A percentile compares a stretch with the other conserved stretches of the same genome.
phyloP scores from a whole-genome alignment of 2,888 invertebrate genomes.

The Metopia argyrocephala region DNA sequence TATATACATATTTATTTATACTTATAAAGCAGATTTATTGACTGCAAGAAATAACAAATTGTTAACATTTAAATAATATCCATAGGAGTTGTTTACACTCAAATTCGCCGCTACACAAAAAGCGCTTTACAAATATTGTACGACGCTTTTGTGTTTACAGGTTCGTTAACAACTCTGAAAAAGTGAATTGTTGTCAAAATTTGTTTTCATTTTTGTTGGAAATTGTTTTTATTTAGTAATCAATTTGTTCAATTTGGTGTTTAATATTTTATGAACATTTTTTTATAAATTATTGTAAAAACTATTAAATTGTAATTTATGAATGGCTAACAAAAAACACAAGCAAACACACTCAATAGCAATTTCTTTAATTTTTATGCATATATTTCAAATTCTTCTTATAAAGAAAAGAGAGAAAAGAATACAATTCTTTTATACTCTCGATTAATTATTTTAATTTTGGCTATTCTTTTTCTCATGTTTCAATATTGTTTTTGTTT shows the following conservation, averaged over 20 bases:
- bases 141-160: background rate
- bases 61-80: background rate
- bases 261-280: too few relatives aligned
- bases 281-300: too few relatives aligned
- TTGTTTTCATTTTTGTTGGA: background rate
- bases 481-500: conserved; percentile 17
- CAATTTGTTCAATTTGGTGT: too few relatives aligned
- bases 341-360: conserved; percentile 29
- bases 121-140: background rate
- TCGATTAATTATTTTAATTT: conserved; percentile 23
- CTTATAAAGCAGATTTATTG: too few relatives aligned
- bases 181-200: background rate
- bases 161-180: background rate
- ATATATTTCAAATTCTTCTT: background rate
- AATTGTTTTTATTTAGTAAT: background rate
- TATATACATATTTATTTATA: too few relatives aligned
- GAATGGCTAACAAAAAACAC: background rate
- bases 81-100: too few relatives aligned
- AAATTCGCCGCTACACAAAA: background rate
- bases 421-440: background rate
- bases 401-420: background rate
- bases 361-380: conserved; percentile 1
- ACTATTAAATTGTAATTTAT: background rate
- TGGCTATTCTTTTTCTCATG: conserved; percentile 42
- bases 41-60: too few relatives aligned